Conservation (phyloP, 2,797 vertebrate species). For the Telmatherina bonti region DNA sequence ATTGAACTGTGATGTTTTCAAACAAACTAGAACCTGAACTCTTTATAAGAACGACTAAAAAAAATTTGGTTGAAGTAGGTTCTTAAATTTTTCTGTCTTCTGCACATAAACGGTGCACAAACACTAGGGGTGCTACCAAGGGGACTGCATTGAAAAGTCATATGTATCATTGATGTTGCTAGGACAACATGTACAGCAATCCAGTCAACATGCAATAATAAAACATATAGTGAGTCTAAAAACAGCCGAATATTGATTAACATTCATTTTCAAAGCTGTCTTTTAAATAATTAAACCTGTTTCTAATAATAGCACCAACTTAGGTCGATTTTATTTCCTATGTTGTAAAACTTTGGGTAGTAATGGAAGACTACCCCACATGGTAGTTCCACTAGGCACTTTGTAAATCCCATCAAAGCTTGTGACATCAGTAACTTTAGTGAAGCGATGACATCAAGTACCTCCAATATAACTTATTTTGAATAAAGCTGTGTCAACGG, state of each 20-base stretch:
- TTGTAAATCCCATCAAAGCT: constrained; percentile 46
- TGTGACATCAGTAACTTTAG: constrained; percentile 68
- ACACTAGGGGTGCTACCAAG: constrained; percentile 44
- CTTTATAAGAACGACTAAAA: constrained; percentile 52
- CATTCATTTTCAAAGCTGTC: constrained; percentile 36
- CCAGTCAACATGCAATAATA: constrained; percentile 51
- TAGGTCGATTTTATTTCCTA: constrained; percentile 23
- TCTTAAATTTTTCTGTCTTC: constrained; percentile 30
- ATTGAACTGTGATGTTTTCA: constrained; percentile 53
- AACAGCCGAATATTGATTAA: constrained; percentile 18
- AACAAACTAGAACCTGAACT: constrained; percentile 56
- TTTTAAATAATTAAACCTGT: constrained; percentile 49
- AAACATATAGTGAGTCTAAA: constrained; percentile 38
- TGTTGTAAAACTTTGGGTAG: constrained; percentile 54
- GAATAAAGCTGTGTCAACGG: constrained; percentile 33
- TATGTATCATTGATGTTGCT: constrained; percentile 6
- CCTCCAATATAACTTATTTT: constrained; percentile 37
- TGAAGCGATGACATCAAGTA: constrained; percentile 31
- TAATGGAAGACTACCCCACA: constrained; percentile 50
- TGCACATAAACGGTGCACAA: constrained; percentile 53
- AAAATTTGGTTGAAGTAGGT: constrained; percentile 70
- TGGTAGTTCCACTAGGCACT: constrained; percentile 76
- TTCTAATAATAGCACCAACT: constrained; percentile 76
- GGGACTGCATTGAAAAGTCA: constrained; percentile 20
- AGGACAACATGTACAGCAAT: constrained; percentile 28